phyloP scores from a whole-genome alignment of 30 jellyfish, hydroid and myxozoan species.

The Aurelia aurita complex sp. Pacific region DNA sequence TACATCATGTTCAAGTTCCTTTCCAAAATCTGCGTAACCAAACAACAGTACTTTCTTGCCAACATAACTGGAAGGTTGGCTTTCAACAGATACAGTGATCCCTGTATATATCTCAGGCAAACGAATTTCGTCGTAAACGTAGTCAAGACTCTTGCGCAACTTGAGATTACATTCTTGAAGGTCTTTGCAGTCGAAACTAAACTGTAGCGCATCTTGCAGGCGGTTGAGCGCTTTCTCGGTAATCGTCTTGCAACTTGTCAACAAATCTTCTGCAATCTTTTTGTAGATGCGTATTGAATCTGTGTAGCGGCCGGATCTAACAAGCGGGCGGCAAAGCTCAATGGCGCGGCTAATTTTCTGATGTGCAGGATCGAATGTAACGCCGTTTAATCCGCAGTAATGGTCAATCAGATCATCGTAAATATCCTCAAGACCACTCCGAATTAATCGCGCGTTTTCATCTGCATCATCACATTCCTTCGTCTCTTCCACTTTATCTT shows the following conservation, averaged over 20 bases:
- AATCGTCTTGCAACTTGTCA: background rate
- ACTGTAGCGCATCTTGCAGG: slow-evolving; percentile 20
- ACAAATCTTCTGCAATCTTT: slow-evolving; percentile 42
- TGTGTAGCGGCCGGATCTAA: slow-evolving; percentile 28
- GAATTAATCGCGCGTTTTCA: slow-evolving; percentile 50
- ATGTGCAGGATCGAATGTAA: slow-evolving; percentile 46
- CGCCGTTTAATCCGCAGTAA: slow-evolving; percentile 54
- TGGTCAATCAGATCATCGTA: slow-evolving; percentile 56
- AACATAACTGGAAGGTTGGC: background rate
- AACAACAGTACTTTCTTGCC: slow-evolving; percentile 15
- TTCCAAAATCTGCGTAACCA: slow-evolving; percentile 16
- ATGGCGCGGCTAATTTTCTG: slow-evolving; percentile 44
- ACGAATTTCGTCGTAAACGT: slow-evolving; percentile 61
- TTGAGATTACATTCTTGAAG: slow-evolving; percentile 5
- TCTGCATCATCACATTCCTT: slow-evolving; percentile 23
- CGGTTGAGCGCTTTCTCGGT: slow-evolving; percentile 10
- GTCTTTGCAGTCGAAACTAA: slow-evolving; percentile 16
- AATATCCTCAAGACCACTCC: slow-evolving; percentile 51
- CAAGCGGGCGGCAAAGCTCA: slow-evolving; percentile 50
- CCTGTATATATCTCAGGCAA: slow-evolving; percentile 68
- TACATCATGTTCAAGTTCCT: slow-evolving; percentile 7
- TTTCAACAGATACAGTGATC: background rate
- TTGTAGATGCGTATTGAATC: slow-evolving; percentile 34
- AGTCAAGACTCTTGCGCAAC: slow-evolving; percentile 36
- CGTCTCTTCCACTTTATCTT: slow-evolving; percentile 45